A percentile compares a stretch with the other conserved stretches of the same genome.
phyloP scores from a whole-genome alignment of 2,113 vertebrate genomes.

The Cyprinus carpio region DNA sequence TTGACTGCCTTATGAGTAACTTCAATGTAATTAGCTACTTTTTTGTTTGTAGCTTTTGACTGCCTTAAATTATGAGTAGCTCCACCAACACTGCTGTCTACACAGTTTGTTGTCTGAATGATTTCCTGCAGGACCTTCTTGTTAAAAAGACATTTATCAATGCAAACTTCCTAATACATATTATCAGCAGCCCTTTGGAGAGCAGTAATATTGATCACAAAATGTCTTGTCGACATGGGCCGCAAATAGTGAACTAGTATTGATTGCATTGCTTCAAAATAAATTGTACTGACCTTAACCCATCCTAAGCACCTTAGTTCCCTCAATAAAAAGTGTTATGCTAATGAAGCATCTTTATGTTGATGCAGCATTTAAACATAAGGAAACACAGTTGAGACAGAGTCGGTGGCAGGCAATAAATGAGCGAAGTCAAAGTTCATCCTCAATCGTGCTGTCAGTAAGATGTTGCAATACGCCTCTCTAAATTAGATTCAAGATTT shows the following conservation, averaged over 20 bases:
- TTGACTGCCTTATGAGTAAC: too few species aligned
- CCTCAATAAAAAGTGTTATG: slow-evolving; percentile 20
- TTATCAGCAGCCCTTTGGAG: slow-evolving; percentile 8
- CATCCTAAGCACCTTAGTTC: not conserved
- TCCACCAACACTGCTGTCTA: not conserved
- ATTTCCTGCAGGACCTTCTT: not conserved
- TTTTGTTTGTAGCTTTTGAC: not conserved
- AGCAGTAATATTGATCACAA: slow-evolving; percentile 28
- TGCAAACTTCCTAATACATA: slow-evolving; percentile 2
- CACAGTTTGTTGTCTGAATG: slow-evolving; percentile 9
- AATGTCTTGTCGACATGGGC: slow-evolving; percentile 11
- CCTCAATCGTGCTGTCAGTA: slow-evolving; percentile 49
- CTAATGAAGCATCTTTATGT: slow-evolving; percentile 39
- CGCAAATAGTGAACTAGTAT: slow-evolving; percentile 1
- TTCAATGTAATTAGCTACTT: not conserved
- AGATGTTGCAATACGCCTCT: slow-evolving; percentile 52
- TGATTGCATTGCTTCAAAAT: slow-evolving; percentile 37
- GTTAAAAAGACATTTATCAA: slow-evolving; percentile 32
- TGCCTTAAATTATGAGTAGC: not conserved
- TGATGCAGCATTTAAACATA: slow-evolving; percentile 40
- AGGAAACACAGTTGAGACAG: slow-evolving; percentile 12
- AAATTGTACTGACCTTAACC: slow-evolving; percentile 41
- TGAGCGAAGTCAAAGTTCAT: slow-evolving; percentile 55
- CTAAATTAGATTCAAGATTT: slow-evolving; percentile 60
- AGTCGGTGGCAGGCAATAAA: slow-evolving; percentile 42